A percentile compares a stretch with the other conserved stretches of the same genome.
These are phyloP conservation scores for Bradypodion pumilum DNA, from an alignment of 2,797 vertebrate genomes.

Conservation along the genomic window DNA sequence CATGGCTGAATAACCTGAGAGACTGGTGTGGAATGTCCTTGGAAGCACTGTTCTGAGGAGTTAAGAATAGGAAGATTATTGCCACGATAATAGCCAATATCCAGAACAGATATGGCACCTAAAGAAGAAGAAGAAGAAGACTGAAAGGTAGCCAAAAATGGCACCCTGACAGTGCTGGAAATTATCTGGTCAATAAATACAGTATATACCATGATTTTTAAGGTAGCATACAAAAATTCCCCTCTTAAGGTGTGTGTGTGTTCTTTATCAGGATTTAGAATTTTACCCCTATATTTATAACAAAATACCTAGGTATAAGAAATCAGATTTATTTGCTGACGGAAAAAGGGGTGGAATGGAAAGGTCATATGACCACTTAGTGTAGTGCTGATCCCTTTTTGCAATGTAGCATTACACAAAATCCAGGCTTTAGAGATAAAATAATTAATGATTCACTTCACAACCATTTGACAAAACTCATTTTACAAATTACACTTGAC, in stretches of 20 bases:
- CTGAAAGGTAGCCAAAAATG: too few relatives aligned
- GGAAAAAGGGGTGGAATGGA: background rate
- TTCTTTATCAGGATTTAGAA: background rate
- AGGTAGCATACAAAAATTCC: too few relatives aligned
- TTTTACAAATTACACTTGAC: conserved; percentile 62
- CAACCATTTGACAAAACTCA: conserved; percentile 61
- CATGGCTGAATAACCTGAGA: too few relatives aligned
- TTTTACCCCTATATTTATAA: background rate
- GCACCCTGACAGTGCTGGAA: too few relatives aligned
- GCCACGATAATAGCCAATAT: too few relatives aligned
- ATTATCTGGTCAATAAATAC: too few relatives aligned
- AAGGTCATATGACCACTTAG: background rate
- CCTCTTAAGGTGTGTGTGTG: background rate
- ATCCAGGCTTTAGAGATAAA: conserved; percentile 62
- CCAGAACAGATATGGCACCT: too few relatives aligned
- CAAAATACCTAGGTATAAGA: background rate
- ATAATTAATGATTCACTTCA: conserved; percentile 63
- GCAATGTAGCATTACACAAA: background rate
- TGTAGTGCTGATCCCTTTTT: background rate
- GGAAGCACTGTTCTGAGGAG: too few relatives aligned
- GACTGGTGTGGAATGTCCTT: too few relatives aligned
- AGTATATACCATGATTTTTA: background rate
- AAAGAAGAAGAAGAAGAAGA: too few relatives aligned
- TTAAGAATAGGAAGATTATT: too few relatives aligned
- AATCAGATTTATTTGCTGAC: background rate